Conservation (phyloP, 2,113 vertebrate genomes). For the Apus apus region DNA sequence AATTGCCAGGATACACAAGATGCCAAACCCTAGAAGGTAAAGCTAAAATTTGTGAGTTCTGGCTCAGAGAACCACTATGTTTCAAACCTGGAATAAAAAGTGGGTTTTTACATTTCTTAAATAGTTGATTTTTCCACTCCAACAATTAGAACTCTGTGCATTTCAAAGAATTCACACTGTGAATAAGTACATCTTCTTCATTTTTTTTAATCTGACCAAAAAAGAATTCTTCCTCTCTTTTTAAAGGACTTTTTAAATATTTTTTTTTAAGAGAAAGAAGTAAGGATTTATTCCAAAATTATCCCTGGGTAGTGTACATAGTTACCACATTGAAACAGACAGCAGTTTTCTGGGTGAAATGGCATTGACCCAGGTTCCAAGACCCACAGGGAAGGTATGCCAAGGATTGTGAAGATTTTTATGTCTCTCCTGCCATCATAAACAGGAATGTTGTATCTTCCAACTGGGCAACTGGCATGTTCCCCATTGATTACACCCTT, state of each 20-base stretch:
- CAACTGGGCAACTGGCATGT: background rate
- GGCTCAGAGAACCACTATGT: slow-evolving; percentile 64
- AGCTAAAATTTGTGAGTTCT: slow-evolving; percentile 84
- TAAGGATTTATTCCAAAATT: slow-evolving; percentile 25
- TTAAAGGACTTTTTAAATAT: background rate
- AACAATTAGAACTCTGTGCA: slow-evolving; percentile 83
- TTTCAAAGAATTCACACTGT: slow-evolving; percentile 75
- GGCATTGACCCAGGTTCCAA: slow-evolving; percentile 34
- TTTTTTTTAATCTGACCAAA: slow-evolving; percentile 78
- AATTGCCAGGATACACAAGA: slow-evolving; percentile 59
- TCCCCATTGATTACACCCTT: slow-evolving; percentile 11
- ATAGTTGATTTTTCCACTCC: slow-evolving; percentile 81
- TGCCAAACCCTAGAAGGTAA: slow-evolving; percentile 82
- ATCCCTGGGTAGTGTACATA: background rate
- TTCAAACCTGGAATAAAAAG: slow-evolving; percentile 64
- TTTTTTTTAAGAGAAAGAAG: background rate
- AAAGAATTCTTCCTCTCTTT: slow-evolving; percentile 61
- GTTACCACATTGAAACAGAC: slow-evolving; percentile 53
- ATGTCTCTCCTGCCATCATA: slow-evolving; percentile 31
- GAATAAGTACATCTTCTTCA: slow-evolving; percentile 69
- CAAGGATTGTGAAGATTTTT: slow-evolving; percentile 40
- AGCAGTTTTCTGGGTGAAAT: slow-evolving; percentile 65
- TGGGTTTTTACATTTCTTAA: slow-evolving; percentile 75
- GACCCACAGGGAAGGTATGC: slow-evolving; percentile 21
- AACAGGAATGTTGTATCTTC: slow-evolving; percentile 38